phyloP scores from a whole-genome alignment of 2,797 vertebrate genomes.

The Gallinago nigripennis region DNA sequence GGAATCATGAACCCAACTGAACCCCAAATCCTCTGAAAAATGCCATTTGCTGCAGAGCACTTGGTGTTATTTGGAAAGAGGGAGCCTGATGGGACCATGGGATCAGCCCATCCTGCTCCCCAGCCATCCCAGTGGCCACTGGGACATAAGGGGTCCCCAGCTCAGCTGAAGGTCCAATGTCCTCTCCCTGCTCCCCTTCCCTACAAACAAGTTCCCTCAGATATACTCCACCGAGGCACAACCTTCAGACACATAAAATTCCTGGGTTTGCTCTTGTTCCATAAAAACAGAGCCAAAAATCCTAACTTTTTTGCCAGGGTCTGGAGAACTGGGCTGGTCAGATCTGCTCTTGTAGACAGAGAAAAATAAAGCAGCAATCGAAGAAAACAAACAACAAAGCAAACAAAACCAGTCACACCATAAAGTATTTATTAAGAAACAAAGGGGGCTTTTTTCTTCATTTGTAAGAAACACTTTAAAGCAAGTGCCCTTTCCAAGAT shows the following conservation, averaged over 20 bases:
- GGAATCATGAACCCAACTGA: background rate
- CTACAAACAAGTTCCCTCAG: background rate
- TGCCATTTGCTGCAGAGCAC: background rate
- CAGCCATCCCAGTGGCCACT: fast-evolving
- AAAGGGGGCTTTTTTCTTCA: slow-evolving; percentile 67
- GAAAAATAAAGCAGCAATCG: background rate
- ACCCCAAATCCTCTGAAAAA: background rate
- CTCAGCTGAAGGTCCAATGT: background rate
- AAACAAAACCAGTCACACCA: slow-evolving; percentile 66
- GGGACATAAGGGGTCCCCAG: fast-evolving
- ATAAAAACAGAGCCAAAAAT: background rate
- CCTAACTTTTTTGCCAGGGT: background rate
- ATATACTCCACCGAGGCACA: fast-evolving
- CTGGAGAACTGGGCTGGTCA: background rate
- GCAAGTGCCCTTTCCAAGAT: slow-evolving; percentile 61
- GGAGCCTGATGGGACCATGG: background rate
- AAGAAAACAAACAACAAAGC: background rate
- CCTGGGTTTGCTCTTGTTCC: background rate
- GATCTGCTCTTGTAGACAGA: background rate
- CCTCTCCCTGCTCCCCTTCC: background rate
- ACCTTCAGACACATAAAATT: fast-evolving
- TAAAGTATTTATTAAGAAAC: slow-evolving; percentile 83
- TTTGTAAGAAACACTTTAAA: slow-evolving; percentile 70
- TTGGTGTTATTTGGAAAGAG: background rate
- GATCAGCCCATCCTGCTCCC: background rate